Evolutionary conservation across 2,113 vertebrate genomes (phyloP).

Genomic region (Naja naja): DNA sequence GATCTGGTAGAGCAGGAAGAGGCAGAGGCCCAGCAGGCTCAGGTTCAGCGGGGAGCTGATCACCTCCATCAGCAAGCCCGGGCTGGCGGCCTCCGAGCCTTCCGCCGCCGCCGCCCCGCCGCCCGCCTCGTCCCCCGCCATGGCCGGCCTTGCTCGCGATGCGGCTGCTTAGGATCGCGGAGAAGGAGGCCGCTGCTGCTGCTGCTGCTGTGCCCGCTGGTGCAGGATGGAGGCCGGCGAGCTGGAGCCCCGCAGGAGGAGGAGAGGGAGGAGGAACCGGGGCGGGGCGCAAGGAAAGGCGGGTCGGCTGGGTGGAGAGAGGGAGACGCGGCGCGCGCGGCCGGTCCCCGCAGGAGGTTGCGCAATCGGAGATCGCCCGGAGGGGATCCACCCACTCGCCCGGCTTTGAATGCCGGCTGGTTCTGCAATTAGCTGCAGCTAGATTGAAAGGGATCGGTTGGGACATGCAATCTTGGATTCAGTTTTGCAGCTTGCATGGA

Average conservation of each 20-base stretch:
- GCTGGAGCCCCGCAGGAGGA: background rate
- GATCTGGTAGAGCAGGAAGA: conserved; percentile 92
- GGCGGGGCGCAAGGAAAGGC: no score
- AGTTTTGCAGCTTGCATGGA: no score
- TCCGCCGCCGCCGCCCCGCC: conserved; percentile 1
- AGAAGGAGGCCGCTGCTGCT: background rate
- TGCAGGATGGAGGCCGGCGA: background rate
- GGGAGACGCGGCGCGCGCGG: no score
- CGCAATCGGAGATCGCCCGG: no score
- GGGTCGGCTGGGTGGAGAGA: no score
- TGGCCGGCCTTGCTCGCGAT: background rate
- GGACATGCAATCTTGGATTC: no score
- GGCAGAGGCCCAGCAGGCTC: conserved; percentile 85
- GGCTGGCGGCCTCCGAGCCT: conserved; percentile 71
- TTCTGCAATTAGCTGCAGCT: no score
- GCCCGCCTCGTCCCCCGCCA: conserved; percentile 24
- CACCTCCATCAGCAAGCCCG: conserved; percentile 84
- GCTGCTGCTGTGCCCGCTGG: background rate
- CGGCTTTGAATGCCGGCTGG: no score
- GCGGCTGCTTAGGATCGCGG: background rate
- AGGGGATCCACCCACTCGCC: no score
- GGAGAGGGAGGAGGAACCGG: no score
- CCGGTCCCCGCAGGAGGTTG: no score
- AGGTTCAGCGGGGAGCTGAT: conserved; percentile 90
- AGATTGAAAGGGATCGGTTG: no score